Conservation (phyloP, 1,140 invertebrate species). For the Bombus pyrosoma region DNA sequence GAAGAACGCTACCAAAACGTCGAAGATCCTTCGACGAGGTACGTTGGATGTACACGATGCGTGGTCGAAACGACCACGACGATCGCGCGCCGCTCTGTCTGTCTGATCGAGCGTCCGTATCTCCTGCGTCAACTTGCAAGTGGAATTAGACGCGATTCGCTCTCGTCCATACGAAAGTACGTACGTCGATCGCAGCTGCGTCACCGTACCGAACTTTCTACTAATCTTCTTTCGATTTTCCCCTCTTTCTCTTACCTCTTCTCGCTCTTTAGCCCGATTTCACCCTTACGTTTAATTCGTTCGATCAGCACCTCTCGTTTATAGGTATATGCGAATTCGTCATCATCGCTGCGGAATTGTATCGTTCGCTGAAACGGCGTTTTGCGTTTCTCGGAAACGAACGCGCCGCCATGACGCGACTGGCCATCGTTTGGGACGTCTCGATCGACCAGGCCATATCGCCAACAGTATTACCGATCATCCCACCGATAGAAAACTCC, state of each 20-base stretch:
- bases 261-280: not conserved
- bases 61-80: not conserved
- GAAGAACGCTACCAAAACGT: not conserved
- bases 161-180: slow-evolving; percentile 23
- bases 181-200: not conserved
- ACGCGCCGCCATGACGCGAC: slow-evolving; percentile 10
- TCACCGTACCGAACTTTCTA: not conserved
- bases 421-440: slow-evolving; percentile 20
- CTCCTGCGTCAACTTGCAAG: not conserved
- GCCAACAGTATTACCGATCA: not conserved
- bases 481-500: slow-evolving; percentile 4
- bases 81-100: not conserved
- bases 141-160: slow-evolving; percentile 17
- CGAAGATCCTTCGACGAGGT: not conserved
- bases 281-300: slow-evolving; percentile 10
- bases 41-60: too few relatives aligned
- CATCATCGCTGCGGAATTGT: slow-evolving; percentile 51
- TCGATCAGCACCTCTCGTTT: not conserved
- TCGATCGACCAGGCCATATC: not conserved
- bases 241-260: not conserved
- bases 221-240: not conserved
- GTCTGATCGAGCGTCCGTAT: not conserved
- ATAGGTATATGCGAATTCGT: slow-evolving; percentile 30
- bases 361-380: slow-evolving; percentile 32
- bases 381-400: not conserved